phyloP scores from a whole-genome alignment of 2,888 invertebrate species.

The Himalopsyche kuldschensis region DNA sequence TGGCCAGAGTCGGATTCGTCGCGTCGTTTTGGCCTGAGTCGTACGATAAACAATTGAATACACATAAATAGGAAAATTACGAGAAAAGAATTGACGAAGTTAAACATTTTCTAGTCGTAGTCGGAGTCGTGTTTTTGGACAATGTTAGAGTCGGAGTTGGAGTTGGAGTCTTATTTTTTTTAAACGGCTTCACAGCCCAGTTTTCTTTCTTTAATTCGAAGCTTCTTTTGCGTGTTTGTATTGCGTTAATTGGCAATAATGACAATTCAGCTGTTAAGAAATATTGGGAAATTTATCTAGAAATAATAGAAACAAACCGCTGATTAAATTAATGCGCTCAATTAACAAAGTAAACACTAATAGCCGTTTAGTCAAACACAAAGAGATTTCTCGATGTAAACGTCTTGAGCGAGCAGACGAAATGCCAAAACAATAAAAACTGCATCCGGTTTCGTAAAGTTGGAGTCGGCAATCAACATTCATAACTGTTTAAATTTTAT shows the following conservation, averaged over 20 bases:
- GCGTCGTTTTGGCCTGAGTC: too few relatives aligned
- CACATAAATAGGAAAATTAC: too few relatives aligned
- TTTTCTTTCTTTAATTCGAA: too few relatives aligned
- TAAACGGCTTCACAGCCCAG: too few relatives aligned
- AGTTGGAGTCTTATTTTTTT: too few relatives aligned
- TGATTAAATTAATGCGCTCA: background rate
- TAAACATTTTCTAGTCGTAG: too few relatives aligned
- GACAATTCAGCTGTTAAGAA: background rate
- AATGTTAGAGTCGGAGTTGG: too few relatives aligned
- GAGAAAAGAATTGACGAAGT: too few relatives aligned
- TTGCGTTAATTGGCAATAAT: background rate
- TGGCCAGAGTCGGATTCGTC: too few relatives aligned
- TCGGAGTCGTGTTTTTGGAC: too few relatives aligned
- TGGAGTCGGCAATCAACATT: background rate
- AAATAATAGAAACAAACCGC: background rate
- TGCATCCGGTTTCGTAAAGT: background rate
- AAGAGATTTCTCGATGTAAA: background rate
- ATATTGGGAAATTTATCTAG: background rate
- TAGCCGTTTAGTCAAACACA: background rate
- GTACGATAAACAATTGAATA: too few relatives aligned
- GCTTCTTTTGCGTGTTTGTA: too few relatives aligned
- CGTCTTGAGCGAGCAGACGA: background rate
- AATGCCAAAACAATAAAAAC: slow-evolving; percentile 1
- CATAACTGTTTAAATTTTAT: background rate
- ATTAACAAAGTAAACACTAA: background rate